phyloP scores from a whole-genome alignment of 1,140 invertebrate genomes.

The Trachymyrmex septentrionalis region DNA sequence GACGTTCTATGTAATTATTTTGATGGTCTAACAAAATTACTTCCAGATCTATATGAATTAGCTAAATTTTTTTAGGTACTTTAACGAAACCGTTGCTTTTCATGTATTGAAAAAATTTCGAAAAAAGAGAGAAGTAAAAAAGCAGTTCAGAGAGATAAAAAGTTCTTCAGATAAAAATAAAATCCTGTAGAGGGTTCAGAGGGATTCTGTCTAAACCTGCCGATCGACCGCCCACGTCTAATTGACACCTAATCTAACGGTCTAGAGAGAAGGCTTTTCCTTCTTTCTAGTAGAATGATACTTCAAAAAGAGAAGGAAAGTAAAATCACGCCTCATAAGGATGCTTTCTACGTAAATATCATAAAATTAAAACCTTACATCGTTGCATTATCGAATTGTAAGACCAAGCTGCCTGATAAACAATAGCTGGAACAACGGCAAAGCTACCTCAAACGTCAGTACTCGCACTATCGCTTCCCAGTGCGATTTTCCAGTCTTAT shows the following conservation, averaged over 20 bases:
- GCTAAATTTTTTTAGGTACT: too few species aligned
- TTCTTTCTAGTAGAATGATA: neutral
- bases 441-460: constrained; percentile 22
- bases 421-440: constrained; percentile 37
- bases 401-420: constrained; percentile 27
- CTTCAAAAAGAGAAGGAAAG: neutral
- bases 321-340: neutral
- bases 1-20: too few species aligned
- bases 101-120: neutral
- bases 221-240: constrained; percentile 74
- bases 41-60: too few species aligned
- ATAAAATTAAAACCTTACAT: constrained; percentile 42
- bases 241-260: constrained; percentile 75
- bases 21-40: too few species aligned
- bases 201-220: constrained; percentile 58
- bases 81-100: too few species aligned
- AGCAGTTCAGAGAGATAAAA: constrained; percentile 23
- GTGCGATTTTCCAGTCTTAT: constrained; percentile 33
- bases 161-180: constrained; percentile 34
- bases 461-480: constrained; percentile 26
- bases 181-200: constrained; percentile 33
- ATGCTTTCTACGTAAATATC: constrained; percentile 3
- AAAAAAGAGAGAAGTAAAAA: neutral
- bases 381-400: constrained; percentile 1
- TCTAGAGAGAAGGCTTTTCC: constrained; percentile 14